Conservation (phyloP, 2,113 vertebrate species). For the Corythaixoides concolor region DNA sequence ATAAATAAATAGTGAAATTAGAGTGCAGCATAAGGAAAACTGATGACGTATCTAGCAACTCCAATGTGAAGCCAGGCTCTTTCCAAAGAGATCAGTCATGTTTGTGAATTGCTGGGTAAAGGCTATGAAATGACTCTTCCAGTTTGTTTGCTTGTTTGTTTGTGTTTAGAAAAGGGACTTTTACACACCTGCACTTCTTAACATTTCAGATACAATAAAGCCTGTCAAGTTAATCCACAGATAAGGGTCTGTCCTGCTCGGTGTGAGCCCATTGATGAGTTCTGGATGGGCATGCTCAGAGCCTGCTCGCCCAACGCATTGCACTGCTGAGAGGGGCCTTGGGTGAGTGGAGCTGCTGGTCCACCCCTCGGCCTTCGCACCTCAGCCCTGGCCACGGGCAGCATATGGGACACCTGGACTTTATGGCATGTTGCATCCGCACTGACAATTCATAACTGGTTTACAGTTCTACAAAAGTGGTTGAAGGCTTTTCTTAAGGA, state of each 20-base stretch:
- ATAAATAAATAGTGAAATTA: slow-evolving; percentile 19
- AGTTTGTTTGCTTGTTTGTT: background rate
- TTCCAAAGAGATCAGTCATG: background rate
- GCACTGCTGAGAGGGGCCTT: too few relatives aligned
- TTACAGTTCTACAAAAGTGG: background rate
- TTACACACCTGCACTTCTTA: background rate
- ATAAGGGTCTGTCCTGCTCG: background rate
- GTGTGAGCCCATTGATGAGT: rapidly evolving
- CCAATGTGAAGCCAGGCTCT: background rate
- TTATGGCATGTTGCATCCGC: background rate
- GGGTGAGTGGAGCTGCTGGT: background rate
- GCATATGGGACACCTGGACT: background rate
- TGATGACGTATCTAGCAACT: background rate
- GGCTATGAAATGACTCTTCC: background rate
- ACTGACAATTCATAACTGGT: background rate
- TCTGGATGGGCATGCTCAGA: background rate
- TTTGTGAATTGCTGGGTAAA: background rate
- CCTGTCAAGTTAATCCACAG: background rate
- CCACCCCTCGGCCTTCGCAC: background rate
- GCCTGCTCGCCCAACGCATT: background rate
- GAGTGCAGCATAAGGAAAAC: background rate
- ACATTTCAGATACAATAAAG: background rate
- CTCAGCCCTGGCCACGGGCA: background rate
- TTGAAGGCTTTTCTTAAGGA: background rate
- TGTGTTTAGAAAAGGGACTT: background rate